These are phyloP conservation scores for Drosophila putrida DNA, from an alignment of 2,888 invertebrate species.

Conservation along the genomic window DNA sequence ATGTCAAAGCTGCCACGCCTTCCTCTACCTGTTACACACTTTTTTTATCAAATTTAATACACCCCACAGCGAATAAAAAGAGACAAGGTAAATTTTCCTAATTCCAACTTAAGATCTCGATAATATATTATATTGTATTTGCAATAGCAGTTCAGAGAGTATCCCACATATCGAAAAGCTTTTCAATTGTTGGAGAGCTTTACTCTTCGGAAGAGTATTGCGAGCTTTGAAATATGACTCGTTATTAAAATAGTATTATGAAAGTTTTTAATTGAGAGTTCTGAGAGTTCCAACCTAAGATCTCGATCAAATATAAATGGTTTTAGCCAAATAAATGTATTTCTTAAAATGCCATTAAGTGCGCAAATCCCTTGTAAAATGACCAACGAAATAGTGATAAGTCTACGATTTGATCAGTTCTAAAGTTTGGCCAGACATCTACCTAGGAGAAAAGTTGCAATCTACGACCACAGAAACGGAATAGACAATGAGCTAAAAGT, in stretches of 20 bases:
- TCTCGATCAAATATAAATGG: neutral
- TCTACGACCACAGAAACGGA: slow-evolving; percentile 63
- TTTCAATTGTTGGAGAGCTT: no score
- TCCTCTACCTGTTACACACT: no score
- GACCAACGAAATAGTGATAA: slow-evolving; percentile 33
- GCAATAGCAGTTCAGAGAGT: no score
- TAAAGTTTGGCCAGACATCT: slow-evolving; percentile 33
- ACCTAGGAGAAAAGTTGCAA: slow-evolving; percentile 55
- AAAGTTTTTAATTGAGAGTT: no score
- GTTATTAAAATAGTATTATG: no score
- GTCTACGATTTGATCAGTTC: slow-evolving; percentile 45
- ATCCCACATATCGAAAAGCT: no score
- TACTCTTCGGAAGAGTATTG: no score
- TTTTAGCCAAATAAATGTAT: neutral
- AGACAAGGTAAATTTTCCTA: neutral
- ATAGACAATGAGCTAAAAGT: slow-evolving; percentile 44
- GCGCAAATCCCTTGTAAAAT: slow-evolving; percentile 50
- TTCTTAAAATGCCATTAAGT: neutral
- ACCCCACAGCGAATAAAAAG: no score
- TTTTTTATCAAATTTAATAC: no score
- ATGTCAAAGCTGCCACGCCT: no score
- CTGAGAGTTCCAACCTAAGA: neutral
- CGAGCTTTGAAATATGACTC: no score
- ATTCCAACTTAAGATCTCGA: neutral
- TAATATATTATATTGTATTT: no score